Evolutionary conservation across 2,888 invertebrate species (phyloP).

Genomic region (Eristalis pertinax): DNA sequence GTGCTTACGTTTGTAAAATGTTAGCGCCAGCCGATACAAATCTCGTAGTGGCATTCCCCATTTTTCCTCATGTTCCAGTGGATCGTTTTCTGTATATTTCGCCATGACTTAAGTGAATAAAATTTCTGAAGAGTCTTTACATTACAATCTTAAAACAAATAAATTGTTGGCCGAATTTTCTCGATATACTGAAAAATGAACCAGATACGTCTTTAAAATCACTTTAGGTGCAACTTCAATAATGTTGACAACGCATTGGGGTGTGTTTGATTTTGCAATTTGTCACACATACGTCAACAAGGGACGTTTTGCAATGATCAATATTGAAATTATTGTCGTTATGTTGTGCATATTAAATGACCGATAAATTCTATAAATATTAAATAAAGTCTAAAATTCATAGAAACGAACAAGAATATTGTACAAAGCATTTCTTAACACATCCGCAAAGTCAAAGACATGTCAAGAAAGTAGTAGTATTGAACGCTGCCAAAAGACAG

Average conservation of each 20-base stretch:
- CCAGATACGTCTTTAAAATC: background rate
- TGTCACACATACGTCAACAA: background rate
- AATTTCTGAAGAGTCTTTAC: conserved; percentile 13
- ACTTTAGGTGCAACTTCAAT: conserved; percentile 1
- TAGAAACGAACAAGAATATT: too few relatives aligned
- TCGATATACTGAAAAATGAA: conserved; percentile 35
- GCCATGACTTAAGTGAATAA: conserved; percentile 33
- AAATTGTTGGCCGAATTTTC: conserved; percentile 25
- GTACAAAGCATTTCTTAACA: too few relatives aligned
- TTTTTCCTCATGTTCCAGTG: conserved; percentile 79
- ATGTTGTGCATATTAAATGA: too few relatives aligned
- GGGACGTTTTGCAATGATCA: background rate
- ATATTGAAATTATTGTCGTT: background rate
- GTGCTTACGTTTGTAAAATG: conserved; percentile 94
- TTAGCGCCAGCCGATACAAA: conserved; percentile 93
- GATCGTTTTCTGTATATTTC: conserved; percentile 52
- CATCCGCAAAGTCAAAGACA: background rate
- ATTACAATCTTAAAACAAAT: conserved; percentile 37
- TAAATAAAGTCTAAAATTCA: too few relatives aligned
- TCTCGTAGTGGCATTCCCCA: conserved; percentile 89
- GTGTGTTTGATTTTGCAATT: conserved; percentile 11
- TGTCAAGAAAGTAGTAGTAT: background rate
- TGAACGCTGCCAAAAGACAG: too few relatives aligned
- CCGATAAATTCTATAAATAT: too few relatives aligned
- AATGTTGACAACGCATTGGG: conserved; percentile 20